Evolutionary conservation across 2,113 vertebrate genomes (phyloP), one percentile per base, ranked within the genome.

Genomic region (Loxodonta africana): DNA sequence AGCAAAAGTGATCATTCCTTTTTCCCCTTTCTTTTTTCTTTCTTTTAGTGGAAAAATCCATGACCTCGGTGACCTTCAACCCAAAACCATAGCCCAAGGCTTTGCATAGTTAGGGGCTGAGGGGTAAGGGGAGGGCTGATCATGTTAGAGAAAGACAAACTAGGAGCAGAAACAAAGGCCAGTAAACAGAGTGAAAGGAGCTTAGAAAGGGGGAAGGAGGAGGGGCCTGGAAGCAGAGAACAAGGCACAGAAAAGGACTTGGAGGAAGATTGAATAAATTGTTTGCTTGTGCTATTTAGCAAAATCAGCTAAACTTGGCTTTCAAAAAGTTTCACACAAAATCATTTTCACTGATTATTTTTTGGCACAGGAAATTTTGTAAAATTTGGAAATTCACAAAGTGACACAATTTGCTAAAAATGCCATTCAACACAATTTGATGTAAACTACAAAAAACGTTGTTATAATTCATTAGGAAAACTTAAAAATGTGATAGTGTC

Each of bases 271-370:
- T 96, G 98, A 98, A 98, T 97, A 98, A 98, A 98, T 97, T 98
- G 98, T 98, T 98, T 98, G 97, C 98, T 97, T 96, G 96, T 98
- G 96, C 98, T 97, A 94, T 98, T 97, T 96, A 97, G 97, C 96
- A 97, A 98, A 98, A 98, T 98, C 97, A 98, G 96, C 97, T 98
- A 98, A 97, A 98, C 94, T 98, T 98, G 98, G 98, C 98, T 97
- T 97, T 98, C 97, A 97, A 92, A 97, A 98, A 96, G 94, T 98
- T 98, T 98, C 98, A 98, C 98, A 98, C 96, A 98, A 98, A 98
- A 98, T 98, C 98, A 97, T 98, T 97, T 97, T 96, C 97, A 98
- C 98, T 97, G 98, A 98, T 98, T 98, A 98, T 98, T 98, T 97
- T 98, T 98, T 98, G 98, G 98, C 98, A 98, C 83, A 82, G 94